Percentiles rank a stretch among this genome's conserved stretches.
phyloP scores from a whole-genome alignment of 2,113 vertebrate species.

The Thamnophis sirtalis region DNA sequence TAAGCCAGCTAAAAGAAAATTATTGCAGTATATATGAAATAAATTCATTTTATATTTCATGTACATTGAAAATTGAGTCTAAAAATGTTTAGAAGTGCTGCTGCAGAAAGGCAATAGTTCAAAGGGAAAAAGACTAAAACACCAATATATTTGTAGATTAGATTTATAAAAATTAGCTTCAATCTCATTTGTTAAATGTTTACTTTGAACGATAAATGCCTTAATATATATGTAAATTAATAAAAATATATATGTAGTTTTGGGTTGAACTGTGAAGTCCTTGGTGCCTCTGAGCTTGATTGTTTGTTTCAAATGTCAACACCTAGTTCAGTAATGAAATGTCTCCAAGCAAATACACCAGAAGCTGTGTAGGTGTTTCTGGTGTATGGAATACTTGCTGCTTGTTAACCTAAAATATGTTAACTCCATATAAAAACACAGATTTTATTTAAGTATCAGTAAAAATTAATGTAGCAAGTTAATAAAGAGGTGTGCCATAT shows the following conservation, averaged over 20 bases:
- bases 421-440: neutral
- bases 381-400: constrained; percentile 5
- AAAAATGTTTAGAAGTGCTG: neutral
- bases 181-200: neutral
- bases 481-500: neutral
- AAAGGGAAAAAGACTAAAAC: neutral
- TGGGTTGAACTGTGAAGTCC: neutral
- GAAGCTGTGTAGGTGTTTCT: constrained; percentile 6
- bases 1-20: constrained; percentile 80
- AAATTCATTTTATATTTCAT: constrained; percentile 30
- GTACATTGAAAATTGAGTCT: neutral
- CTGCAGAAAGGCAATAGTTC: too few relatives aligned
- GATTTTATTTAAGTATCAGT: neutral
- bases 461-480: neutral
- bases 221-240: neutral
- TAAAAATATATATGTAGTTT: neutral
- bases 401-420: neutral
- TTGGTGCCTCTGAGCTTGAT: neutral
- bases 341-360: neutral
- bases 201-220: neutral
- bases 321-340: neutral
- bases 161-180: neutral
- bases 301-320: neutral
- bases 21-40: constrained; percentile 58
- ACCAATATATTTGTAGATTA: accelerated